These are phyloP conservation scores for Sebastes minor DNA, from an alignment of 2,797 vertebrate species.

Conservation along the genomic window DNA sequence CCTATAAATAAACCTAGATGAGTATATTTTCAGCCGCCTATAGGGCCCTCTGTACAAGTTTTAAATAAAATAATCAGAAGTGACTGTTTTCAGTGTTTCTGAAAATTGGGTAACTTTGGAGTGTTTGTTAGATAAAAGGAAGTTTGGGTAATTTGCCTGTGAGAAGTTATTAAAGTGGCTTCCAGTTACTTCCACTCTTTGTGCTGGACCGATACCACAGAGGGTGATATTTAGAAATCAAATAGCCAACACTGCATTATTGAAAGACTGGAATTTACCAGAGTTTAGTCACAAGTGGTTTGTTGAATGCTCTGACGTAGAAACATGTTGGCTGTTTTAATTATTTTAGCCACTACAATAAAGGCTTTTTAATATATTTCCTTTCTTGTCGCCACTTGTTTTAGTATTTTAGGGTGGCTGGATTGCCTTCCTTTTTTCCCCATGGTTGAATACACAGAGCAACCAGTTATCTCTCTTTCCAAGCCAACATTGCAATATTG, in stretches of 20 bases:
- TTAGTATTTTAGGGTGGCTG: too few species aligned
- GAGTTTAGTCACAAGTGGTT: not conserved
- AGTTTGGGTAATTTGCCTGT: conserved; percentile 37
- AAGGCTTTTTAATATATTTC: too few species aligned
- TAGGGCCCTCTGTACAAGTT: not conserved
- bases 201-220: not conserved
- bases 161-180: conserved; percentile 23
- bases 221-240: conserved; percentile 43
- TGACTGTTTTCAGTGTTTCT: not conserved
- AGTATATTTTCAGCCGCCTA: not conserved
- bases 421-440: too few species aligned
- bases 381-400: too few species aligned
- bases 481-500: not conserved
- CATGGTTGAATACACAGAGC: too few species aligned
- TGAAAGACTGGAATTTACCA: conserved; percentile 36
- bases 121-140: conserved; percentile 46
- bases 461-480: too few species aligned
- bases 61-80: not conserved
- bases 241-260: conserved; percentile 1
- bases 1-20: not conserved
- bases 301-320: too few species aligned
- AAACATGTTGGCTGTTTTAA: too few species aligned
- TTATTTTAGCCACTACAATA: too few species aligned
- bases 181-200: conserved; percentile 42
- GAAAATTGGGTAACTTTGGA: conserved; percentile 27